phyloP scores from a whole-genome alignment of 2,888 invertebrate genomes.

The Orthosia gothica region DNA sequence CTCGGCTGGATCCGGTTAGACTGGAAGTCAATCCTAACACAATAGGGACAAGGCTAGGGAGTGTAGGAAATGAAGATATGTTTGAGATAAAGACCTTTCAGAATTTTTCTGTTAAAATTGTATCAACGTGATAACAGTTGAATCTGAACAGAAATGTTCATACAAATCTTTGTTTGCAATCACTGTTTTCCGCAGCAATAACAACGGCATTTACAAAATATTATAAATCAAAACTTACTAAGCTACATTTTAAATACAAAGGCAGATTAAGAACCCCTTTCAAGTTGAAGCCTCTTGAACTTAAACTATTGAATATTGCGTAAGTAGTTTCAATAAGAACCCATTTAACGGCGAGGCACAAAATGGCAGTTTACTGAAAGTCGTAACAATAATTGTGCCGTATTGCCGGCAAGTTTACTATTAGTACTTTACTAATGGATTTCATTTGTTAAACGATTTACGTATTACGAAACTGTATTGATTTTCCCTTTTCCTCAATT shows the following conservation, averaged over 20 bases:
- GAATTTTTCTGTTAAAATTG: no score
- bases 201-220: not conserved
- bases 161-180: not conserved
- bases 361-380: not conserved
- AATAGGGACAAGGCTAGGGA: no score
- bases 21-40: no score
- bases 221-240: not conserved
- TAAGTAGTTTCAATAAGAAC: not conserved
- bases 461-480: not conserved
- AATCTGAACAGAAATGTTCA: not conserved
- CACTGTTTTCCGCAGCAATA: not conserved
- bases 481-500: not conserved
- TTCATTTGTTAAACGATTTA: slow-evolving; percentile 4
- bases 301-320: not conserved
- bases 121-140: not conserved
- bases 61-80: not conserved
- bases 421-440: not conserved
- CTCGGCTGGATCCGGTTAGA: no score
- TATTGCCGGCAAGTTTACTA: slow-evolving; percentile 5
- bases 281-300: not conserved
- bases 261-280: not conserved
- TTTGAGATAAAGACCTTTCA: not conserved
- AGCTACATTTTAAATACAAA: not conserved
- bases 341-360: not conserved
- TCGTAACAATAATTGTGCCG: slow-evolving; percentile 1